Evolutionary conservation across 1,140 invertebrate species (phyloP).

Genomic region (Watersipora subatra): DNA sequence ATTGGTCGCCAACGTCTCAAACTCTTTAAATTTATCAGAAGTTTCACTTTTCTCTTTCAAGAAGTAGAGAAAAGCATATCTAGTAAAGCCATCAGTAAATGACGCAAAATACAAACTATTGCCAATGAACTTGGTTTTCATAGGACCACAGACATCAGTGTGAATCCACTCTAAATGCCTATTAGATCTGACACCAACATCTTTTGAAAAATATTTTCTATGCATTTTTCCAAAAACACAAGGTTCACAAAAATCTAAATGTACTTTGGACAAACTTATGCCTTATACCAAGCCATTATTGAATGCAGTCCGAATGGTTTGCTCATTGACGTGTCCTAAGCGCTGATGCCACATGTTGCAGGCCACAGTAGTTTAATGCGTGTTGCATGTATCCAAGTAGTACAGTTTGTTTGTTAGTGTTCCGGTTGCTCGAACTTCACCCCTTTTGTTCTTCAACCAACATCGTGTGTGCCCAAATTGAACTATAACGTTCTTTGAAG

Average conservation of each 20-base stretch:
- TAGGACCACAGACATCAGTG: too few relatives aligned
- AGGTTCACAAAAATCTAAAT: slow-evolving; percentile 3
- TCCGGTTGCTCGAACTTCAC: background rate
- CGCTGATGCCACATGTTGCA: too few relatives aligned
- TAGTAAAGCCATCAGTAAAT: slow-evolving; percentile 38
- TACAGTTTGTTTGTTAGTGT: slow-evolving; percentile 9
- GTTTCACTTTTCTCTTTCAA: slow-evolving; percentile 30
- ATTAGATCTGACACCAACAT: too few relatives aligned
- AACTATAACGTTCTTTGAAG: too few relatives aligned
- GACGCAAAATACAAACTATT: too few relatives aligned
- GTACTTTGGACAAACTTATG: background rate
- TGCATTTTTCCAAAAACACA: slow-evolving; percentile 12
- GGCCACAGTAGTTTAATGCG: too few relatives aligned
- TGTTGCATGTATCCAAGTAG: too few relatives aligned
- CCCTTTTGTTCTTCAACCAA: background rate
- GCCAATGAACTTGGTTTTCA: too few relatives aligned
- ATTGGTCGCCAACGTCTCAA: too few relatives aligned
- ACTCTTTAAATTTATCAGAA: slow-evolving; percentile 17
- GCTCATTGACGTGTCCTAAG: too few relatives aligned
- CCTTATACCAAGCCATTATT: background rate
- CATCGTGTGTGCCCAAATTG: background rate
- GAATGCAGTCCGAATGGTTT: too few relatives aligned
- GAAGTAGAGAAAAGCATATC: slow-evolving; percentile 33
- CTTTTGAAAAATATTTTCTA: slow-evolving; percentile 9
- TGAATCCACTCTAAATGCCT: too few relatives aligned